Base-by-base conservation (phyloP, 2,113 vertebrate species). In the Tachycineta bicolor region DNA sequence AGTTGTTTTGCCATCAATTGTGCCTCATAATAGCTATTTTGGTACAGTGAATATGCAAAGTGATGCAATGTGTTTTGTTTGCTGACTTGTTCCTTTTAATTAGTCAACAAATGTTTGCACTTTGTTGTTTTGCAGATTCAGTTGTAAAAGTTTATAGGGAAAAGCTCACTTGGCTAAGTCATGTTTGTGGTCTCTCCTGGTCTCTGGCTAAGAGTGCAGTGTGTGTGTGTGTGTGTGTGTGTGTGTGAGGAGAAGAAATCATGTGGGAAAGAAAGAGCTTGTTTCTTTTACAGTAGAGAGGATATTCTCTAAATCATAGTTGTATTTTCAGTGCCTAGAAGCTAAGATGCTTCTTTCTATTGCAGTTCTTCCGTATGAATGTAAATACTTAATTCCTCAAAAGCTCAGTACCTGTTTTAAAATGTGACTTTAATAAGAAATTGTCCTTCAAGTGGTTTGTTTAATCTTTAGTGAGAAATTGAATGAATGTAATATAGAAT, bases 381-480 rank as follows among this genome's bases (percentile, higher is more conserved):
- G 44, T 49, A 83, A 95, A 77, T 82, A 86, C 31, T 75, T 86
- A 90, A 93, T 92, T 90, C 76, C 52, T 92, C 76, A 83, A 92
- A 90, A 86, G 44, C 71, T 78, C n/a, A 46, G n/a, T 81, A 87
- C 52, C 52, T 84, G 50, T 79, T 74, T 73, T 89, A 55, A 86
- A 95, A 91, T 52, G 64, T 41, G 33, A 64, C 64, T 90, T 94
- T 83, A 95, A 94, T 68, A 89, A 93, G 95, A 94, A 60, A 64
- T 82, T 93, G 90, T 87, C 41, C 76, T 95, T 85, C 64, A 41
- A 93, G 41, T 84, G 41, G 4, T 41, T 87, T 87, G 22, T 89
- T 94, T 75, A 88, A 93, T 86, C 64, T 93, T 83, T 78, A 80
- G 68, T 64, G 71, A 78, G 68, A 84, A 93, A 89, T 68, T 78